phyloP scores from a whole-genome alignment of 1,140 invertebrate species.

The Pseudomyrmex dendroicus region DNA sequence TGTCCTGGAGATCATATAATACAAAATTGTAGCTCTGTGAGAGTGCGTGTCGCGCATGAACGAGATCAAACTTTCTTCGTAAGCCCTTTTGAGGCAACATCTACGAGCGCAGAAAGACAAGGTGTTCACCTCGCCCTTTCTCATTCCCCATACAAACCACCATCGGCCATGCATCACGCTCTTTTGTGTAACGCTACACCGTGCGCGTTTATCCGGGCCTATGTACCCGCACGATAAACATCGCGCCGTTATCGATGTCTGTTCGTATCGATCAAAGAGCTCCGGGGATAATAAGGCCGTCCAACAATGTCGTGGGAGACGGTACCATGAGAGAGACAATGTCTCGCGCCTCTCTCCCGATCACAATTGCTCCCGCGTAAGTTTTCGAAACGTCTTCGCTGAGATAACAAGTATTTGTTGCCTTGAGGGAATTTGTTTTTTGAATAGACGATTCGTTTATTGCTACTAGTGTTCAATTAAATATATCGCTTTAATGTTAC shows the following conservation, averaged over 20 bases:
- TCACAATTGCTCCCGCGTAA: slow-evolving; percentile 47
- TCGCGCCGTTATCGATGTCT: slow-evolving; percentile 73
- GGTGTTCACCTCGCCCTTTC: slow-evolving; percentile 50
- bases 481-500: too few relatives aligned
- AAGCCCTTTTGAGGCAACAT: slow-evolving; percentile 42
- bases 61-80: slow-evolving; percentile 25
- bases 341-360: slow-evolving; percentile 35
- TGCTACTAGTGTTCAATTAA: not conserved
- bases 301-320: slow-evolving; percentile 68
- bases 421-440: not conserved
- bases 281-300: slow-evolving; percentile 66
- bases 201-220: slow-evolving; percentile 68
- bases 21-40: slow-evolving; percentile 10
- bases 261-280: slow-evolving; percentile 70
- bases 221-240: slow-evolving; percentile 65
- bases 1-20: not conserved
- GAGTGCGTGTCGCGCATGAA: slow-evolving; percentile 1
- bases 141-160: slow-evolving; percentile 46
- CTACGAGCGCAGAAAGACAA: slow-evolving; percentile 42
- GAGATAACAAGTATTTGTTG: slow-evolving; percentile 46
- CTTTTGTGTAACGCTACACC: slow-evolving; percentile 73
- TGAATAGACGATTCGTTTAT: slow-evolving; percentile 4
- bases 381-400: slow-evolving; percentile 20
- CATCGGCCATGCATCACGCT: slow-evolving; percentile 66
- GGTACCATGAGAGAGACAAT: slow-evolving; percentile 51